Evolutionary conservation across 2,113 vertebrate genomes (phyloP).

Genomic region (Semnornis frantzii): DNA sequence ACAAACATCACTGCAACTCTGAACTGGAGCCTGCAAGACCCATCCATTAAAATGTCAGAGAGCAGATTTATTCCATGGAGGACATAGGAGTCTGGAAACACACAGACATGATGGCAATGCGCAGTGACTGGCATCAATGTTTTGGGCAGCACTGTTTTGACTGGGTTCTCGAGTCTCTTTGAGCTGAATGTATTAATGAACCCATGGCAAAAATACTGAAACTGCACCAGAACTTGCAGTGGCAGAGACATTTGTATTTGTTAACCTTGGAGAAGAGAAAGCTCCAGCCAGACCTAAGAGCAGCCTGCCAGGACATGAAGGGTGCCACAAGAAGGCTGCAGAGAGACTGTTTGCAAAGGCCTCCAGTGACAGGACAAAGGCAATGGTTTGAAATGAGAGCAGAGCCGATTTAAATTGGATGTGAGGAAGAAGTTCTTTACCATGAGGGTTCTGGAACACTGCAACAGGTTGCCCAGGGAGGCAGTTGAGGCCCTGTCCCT

Average conservation of each 20-base stretch:
- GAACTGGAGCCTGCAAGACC: background rate
- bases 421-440: too few relatives aligned
- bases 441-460: too few relatives aligned
- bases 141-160: background rate
- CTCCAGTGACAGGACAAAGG: too few relatives aligned
- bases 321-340: too few relatives aligned
- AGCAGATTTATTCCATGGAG: background rate
- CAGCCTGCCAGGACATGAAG: too few relatives aligned
- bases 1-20: background rate
- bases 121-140: background rate
- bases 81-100: background rate
- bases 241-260: background rate
- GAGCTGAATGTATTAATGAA: background rate
- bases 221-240: background rate
- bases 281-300: too few relatives aligned
- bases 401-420: too few relatives aligned
- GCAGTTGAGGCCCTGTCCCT: too few relatives aligned
- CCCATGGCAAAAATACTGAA: background rate
- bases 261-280: too few relatives aligned
- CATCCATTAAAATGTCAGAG: background rate
- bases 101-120: background rate
- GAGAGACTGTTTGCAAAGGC: too few relatives aligned
- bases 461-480: too few relatives aligned
- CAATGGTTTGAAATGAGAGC: too few relatives aligned
- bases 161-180: background rate